Percentiles rank a stretch among this genome's conserved stretches.
Conservation (phyloP, 2,888 invertebrate species). For the Drosophila leonis region DNA sequence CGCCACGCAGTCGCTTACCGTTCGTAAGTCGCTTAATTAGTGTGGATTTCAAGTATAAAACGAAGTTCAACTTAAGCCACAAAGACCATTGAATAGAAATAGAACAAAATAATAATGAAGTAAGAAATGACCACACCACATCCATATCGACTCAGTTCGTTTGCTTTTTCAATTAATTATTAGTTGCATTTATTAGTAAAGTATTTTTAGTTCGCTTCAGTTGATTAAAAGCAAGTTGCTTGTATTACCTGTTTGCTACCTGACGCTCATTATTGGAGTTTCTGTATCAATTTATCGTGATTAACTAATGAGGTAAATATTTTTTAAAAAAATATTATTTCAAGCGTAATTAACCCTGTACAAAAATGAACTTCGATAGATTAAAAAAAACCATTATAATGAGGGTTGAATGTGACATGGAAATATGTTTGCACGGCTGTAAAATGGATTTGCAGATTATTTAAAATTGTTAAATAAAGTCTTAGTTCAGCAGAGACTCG, state of each 20-base stretch:
- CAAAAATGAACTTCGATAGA: not conserved
- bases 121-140: not conserved
- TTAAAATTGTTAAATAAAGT: not conserved
- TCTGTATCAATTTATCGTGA: not conserved
- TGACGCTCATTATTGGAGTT: not conserved
- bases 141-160: not conserved
- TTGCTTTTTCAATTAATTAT: not conserved
- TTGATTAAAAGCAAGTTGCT: not conserved
- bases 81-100: constrained; percentile 13
- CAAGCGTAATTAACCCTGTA: not conserved
- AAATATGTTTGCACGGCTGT: not conserved
- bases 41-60: constrained; percentile 26
- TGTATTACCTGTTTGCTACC: no score
- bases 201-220: not conserved
- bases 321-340: not conserved
- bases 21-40: constrained; percentile 60
- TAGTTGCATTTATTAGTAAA: not conserved
- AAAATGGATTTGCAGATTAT: not conserved
- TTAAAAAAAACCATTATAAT: no score
- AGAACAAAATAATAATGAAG: not conserved
- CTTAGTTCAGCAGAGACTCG: not conserved
- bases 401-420: not conserved
- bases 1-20: constrained; percentile 53
- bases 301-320: not conserved
- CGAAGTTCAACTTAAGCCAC: constrained; percentile 2